These are phyloP conservation scores for Himalopsyche japonica DNA, from an alignment of 2,888 invertebrate species.

Conservation along the genomic window DNA sequence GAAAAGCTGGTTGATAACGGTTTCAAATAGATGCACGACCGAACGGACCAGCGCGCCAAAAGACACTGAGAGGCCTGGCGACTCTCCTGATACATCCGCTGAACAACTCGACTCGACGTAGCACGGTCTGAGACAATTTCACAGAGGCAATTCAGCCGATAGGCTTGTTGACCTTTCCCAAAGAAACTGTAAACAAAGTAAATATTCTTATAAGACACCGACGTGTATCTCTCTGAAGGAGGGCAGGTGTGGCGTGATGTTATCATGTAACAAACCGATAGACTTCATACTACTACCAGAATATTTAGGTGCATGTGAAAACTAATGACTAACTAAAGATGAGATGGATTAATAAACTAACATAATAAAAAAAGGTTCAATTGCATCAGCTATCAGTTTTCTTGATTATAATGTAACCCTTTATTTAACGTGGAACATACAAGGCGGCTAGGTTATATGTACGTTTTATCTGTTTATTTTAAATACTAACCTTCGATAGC, in stretches of 20 bases:
- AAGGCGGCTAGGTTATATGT: too few relatives aligned
- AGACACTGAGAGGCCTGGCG: not conserved
- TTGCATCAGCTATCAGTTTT: too few relatives aligned
- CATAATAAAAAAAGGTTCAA: too few relatives aligned
- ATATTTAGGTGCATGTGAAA: not conserved
- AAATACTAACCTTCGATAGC: constrained; percentile 62
- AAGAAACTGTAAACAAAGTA: not conserved
- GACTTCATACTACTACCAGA: not conserved
- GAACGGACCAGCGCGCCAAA: not conserved
- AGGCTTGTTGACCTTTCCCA: not conserved
- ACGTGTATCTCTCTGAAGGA: not conserved
- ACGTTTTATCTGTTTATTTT: too few relatives aligned
- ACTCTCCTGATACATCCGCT: not conserved
- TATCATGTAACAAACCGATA: not conserved
- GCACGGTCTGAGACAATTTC: not conserved
- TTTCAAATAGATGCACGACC: not conserved
- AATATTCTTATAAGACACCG: not conserved
- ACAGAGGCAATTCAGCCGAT: not conserved
- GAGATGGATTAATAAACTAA: too few relatives aligned
- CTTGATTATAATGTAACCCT: too few relatives aligned
- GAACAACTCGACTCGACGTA: not conserved
- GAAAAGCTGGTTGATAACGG: too few relatives aligned
- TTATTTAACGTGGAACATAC: too few relatives aligned
- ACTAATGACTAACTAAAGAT: not conserved
- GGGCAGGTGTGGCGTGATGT: not conserved